Conservation (phyloP, 2,113 vertebrate genomes). For the Balaeniceps rex region DNA sequence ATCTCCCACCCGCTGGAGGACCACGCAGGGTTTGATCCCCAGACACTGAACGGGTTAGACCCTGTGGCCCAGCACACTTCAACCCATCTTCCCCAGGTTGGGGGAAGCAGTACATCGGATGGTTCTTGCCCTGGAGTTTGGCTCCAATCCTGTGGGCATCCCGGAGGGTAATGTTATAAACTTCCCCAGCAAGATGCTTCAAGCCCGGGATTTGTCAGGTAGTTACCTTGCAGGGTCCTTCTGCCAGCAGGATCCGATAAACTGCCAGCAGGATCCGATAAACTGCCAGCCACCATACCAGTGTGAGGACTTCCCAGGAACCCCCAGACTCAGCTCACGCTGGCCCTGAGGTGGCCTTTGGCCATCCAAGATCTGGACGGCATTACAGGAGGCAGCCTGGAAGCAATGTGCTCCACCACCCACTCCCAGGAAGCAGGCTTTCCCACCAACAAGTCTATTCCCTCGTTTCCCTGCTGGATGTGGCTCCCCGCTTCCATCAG, state of each 20-base stretch:
- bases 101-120: background rate
- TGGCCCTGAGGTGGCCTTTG: background rate
- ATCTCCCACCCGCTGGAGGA: background rate
- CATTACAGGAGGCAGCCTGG: background rate
- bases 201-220: background rate
- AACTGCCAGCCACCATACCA: background rate
- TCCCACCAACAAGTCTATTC: background rate
- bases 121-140: background rate
- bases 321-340: too few species aligned
- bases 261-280: background rate
- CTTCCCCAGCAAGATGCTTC: background rate
- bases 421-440: background rate
- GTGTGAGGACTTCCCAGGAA: background rate
- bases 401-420: background rate
- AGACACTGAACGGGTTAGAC: too few species aligned
- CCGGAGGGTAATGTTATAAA: background rate
- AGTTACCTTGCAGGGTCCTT: background rate
- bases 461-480: background rate
- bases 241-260: background rate
- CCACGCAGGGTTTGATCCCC: too few species aligned
- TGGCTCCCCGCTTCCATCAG: background rate
- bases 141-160: background rate
- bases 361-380: background rate
- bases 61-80: background rate
- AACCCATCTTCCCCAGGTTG: background rate